phyloP scores from a whole-genome alignment of 2,113 vertebrate species.

The Pterocles orientalis region DNA sequence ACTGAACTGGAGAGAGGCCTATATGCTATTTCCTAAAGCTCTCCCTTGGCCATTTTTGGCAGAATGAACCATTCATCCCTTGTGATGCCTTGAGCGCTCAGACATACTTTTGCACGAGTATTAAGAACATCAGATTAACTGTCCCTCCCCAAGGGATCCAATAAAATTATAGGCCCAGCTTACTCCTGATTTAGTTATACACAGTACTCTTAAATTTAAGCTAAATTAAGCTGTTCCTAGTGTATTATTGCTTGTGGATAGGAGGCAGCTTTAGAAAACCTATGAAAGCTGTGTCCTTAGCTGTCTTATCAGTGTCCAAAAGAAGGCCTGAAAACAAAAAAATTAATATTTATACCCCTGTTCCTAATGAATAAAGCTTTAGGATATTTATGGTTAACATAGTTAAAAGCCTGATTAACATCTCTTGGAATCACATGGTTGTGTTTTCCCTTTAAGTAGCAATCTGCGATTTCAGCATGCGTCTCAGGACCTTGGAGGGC shows the following conservation, averaged over 20 bases:
- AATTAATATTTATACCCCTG: background rate
- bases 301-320: background rate
- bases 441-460: background rate
- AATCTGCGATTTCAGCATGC: background rate
- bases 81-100: background rate
- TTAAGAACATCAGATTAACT: background rate
- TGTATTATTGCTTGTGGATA: background rate
- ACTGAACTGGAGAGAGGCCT: background rate
- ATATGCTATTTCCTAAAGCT: background rate
- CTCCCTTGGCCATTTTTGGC: background rate
- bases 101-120: background rate
- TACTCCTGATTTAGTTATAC: background rate
- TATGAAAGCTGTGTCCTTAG: background rate
- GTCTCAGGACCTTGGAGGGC: background rate
- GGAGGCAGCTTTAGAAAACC: background rate
- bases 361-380: background rate
- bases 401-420: constrained; percentile 28
- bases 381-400: background rate
- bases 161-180: background rate
- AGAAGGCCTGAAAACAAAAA: background rate
- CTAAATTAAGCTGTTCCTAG: background rate
- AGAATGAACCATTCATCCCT: background rate
- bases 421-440: background rate
- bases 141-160: background rate
- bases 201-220: background rate